Conservation (phyloP, 2,888 invertebrate genomes). For the Brachyopa scutellaris region DNA sequence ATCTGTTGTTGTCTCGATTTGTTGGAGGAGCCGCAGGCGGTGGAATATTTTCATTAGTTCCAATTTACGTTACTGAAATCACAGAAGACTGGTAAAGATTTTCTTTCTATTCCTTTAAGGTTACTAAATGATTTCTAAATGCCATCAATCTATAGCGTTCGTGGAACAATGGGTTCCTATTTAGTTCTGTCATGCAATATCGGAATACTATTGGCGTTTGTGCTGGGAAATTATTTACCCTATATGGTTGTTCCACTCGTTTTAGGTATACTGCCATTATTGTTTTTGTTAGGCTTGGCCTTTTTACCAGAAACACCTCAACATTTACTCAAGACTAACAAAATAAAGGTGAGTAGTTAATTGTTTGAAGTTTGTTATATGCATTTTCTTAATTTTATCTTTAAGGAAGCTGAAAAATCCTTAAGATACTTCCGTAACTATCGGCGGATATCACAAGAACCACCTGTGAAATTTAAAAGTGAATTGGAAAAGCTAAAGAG, state of each 20-base stretch:
- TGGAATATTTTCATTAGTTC: constrained; percentile 77
- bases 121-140: too few species aligned
- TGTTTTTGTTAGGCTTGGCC: constrained; percentile 76
- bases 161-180: constrained; percentile 79
- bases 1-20: constrained; percentile 76
- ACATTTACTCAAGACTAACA: constrained; percentile 76
- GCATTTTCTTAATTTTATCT: not conserved
- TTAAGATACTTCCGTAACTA: constrained; percentile 79
- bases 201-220: constrained; percentile 78
- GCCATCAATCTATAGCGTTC: too few species aligned
- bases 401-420: constrained; percentile 78
- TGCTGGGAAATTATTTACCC: constrained; percentile 77
- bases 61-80: constrained; percentile 79
- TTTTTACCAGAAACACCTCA: constrained; percentile 81
- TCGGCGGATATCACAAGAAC: constrained; percentile 74
- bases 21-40: constrained; percentile 78
- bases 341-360: constrained; percentile 72
- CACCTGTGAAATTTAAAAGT: constrained; percentile 76
- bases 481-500: constrained; percentile 78
- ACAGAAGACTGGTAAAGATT: constrained; percentile 78
- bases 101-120: too few species aligned
- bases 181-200: constrained; percentile 78
- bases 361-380: not conserved
- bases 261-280: constrained; percentile 74
- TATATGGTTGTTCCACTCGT: constrained; percentile 77